phyloP scores from a whole-genome alignment of 2,888 invertebrate species.

The Drosophila recens region DNA sequence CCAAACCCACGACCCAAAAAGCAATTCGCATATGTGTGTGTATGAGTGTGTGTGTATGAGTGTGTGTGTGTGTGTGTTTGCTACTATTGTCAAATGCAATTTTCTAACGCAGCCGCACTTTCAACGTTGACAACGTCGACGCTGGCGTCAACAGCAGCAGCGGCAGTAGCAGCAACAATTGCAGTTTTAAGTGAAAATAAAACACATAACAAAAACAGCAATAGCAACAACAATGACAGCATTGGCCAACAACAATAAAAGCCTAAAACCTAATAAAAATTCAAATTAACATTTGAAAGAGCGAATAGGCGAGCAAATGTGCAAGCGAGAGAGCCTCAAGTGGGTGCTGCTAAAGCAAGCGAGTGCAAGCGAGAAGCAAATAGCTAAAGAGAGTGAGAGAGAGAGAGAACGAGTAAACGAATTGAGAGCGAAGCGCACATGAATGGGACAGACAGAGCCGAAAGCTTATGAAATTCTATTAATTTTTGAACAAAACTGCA shows the following conservation, averaged over 20 bases:
- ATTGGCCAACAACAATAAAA: constrained; percentile 66
- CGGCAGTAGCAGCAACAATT: constrained; percentile 56
- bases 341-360: constrained; percentile 30
- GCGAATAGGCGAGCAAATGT: constrained; percentile 54
- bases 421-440: constrained; percentile 47
- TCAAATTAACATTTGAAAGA: constrained; percentile 83
- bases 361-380: constrained; percentile 22
- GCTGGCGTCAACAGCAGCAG: constrained; percentile 34
- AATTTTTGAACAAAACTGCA: constrained; percentile 83
- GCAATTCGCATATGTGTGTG: constrained; percentile 11
- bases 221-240: constrained; percentile 25
- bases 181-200: constrained; percentile 65
- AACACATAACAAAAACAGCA: constrained; percentile 58
- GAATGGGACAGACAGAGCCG: constrained; percentile 51
- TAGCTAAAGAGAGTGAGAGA: constrained; percentile 10
- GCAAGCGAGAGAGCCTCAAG: constrained; percentile 32
- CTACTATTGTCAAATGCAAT: constrained; percentile 77
- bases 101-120: constrained; percentile 84
- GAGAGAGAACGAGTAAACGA: constrained; percentile 13
- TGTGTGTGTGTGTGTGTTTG: constrained; percentile 31
- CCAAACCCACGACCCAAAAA: constrained; percentile 59
- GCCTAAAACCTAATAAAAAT: constrained; percentile 84
- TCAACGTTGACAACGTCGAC: constrained; percentile 65
- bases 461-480: constrained; percentile 82
- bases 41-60: constrained; percentile 18